Evolutionary conservation across 2,888 invertebrate genomes (phyloP).

Genomic region (Sinhomidia bicolor): DNA sequence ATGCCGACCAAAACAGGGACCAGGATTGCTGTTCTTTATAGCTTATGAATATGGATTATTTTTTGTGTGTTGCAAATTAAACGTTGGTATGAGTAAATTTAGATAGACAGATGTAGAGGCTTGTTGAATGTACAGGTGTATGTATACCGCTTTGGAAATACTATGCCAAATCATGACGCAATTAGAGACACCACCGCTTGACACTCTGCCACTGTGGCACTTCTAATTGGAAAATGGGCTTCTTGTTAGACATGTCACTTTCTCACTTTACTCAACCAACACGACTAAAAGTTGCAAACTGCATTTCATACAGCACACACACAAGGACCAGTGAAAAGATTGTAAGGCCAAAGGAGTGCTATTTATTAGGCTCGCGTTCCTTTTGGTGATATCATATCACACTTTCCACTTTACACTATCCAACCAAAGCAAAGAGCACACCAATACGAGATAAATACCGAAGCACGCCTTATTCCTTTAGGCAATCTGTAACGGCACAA

Average conservation of each 20-base stretch:
- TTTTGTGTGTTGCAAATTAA: slow-evolving; percentile 17
- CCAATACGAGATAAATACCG: background rate
- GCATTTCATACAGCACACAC: too few species aligned
- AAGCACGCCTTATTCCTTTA: background rate
- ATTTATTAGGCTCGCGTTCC: too few species aligned
- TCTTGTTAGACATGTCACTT: background rate
- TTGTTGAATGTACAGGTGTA: background rate
- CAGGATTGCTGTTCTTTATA: background rate
- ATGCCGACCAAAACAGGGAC: background rate
- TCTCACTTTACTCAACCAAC: background rate
- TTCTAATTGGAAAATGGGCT: background rate
- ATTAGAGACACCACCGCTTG: background rate
- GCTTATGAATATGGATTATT: slow-evolving; percentile 13
- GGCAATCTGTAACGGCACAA: background rate
- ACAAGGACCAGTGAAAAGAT: too few species aligned
- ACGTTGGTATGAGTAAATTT: background rate
- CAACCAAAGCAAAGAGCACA: background rate
- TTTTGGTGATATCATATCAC: background rate
- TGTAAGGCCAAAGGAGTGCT: too few species aligned
- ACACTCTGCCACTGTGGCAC: background rate
- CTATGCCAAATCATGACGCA: background rate
- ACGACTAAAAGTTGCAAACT: too few species aligned
- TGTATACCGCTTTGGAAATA: background rate
- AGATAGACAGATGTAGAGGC: too few species aligned
- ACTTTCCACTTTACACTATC: background rate